Evolutionary conservation across 2,888 invertebrate genomes (phyloP).

Genomic region (Crematogaster levior): DNA sequence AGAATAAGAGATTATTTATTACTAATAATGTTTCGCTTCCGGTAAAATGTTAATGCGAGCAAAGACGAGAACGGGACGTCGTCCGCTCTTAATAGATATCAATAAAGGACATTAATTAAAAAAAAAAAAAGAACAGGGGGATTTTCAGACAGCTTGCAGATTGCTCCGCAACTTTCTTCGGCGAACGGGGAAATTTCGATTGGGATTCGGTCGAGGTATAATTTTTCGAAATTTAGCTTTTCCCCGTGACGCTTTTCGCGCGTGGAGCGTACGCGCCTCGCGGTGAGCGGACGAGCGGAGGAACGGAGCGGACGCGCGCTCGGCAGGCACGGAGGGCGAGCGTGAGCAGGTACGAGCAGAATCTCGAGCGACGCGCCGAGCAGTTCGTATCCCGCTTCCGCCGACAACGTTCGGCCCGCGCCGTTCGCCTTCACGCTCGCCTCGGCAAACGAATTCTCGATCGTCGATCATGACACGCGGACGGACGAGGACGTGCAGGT

Average conservation of each 20-base stretch:
- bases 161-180: not conserved
- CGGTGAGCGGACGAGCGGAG: conserved; percentile 37
- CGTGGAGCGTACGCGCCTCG: not conserved
- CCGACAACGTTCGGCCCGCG: conserved; percentile 55
- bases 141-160: not conserved
- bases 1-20: not conserved
- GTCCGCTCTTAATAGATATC: not conserved
- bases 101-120: not conserved
- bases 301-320: conserved; percentile 36
- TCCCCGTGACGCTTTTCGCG: not conserved
- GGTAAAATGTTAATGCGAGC: too few species aligned
- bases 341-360: conserved; percentile 51
- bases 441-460: conserved; percentile 17
- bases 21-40: not conserved
- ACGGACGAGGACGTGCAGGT: conserved; percentile 63
- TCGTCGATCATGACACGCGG: conserved; percentile 65
- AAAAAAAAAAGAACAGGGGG: not conserved
- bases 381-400: conserved; percentile 69
- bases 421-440: conserved; percentile 37
- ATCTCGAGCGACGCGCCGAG: conserved; percentile 64
- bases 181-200: not conserved
- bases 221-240: not conserved
- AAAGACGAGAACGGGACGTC: not conserved
- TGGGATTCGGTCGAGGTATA: not conserved
- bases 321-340: conserved; percentile 22